phyloP scores from a whole-genome alignment of 1,140 invertebrate species.

The Heliconius congener region DNA sequence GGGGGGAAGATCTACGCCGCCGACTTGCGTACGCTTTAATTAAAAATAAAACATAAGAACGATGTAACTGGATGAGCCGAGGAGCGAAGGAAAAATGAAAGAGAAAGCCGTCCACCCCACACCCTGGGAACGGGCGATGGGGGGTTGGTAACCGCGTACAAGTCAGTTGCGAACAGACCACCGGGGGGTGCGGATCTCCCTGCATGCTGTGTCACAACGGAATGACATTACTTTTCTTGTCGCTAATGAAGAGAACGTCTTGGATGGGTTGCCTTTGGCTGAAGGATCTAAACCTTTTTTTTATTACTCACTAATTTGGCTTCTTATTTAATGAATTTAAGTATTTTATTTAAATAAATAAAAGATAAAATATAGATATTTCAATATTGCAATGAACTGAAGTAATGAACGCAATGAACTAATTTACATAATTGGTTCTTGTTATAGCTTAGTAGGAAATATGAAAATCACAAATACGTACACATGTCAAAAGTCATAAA shows the following conservation, averaged over 20 bases:
- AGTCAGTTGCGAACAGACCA: conserved; percentile 71
- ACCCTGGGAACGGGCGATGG: conserved; percentile 46
- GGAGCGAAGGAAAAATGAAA: conserved; percentile 81
- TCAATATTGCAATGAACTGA: neutral
- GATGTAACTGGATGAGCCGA: conserved; percentile 81
- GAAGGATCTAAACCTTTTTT: conserved; percentile 45
- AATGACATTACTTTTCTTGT: conserved; percentile 80
- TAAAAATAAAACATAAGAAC: conserved; percentile 82
- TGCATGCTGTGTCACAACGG: conserved; percentile 69
- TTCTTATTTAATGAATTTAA: neutral
- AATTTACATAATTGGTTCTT: neutral
- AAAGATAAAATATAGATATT: neutral
- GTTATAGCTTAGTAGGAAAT: neutral
- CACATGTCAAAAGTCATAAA: conserved; percentile 9
- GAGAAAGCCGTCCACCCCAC: conserved; percentile 78
- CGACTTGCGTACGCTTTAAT: conserved; percentile 81
- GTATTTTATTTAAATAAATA: neutral
- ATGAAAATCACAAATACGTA: neutral
- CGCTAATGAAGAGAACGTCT: conserved; percentile 79
- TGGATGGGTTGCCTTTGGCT: conserved; percentile 58
- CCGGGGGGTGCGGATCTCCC: conserved; percentile 68
- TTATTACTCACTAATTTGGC: conserved; percentile 27
- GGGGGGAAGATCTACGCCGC: conserved; percentile 74
- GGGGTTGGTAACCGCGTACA: conserved; percentile 60
- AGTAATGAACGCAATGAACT: neutral